Evolutionary conservation across 2,797 vertebrate genomes (phyloP).

Genomic region (Saguinus oedipus): DNA sequence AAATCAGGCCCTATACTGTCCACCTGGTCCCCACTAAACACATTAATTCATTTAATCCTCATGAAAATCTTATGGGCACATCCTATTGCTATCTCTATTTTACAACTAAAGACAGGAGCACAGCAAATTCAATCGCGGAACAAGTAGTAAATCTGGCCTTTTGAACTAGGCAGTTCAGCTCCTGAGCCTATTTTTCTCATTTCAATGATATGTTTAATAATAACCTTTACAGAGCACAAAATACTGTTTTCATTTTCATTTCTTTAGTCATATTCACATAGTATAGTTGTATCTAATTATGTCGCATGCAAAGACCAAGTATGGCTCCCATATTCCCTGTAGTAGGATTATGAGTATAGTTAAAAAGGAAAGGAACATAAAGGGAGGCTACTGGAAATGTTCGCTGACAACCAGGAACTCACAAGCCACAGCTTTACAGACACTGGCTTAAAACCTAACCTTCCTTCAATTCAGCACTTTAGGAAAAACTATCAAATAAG

Average conservation of each 20-base stretch:
- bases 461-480: slow-evolving; percentile 21
- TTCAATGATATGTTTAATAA: not conserved
- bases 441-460: not conserved
- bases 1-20: not conserved
- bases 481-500: not conserved
- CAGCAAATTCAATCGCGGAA: not conserved
- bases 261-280: slow-evolving; percentile 21
- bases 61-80: not conserved
- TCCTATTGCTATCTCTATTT: not conserved
- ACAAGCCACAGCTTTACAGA: slow-evolving; percentile 1
- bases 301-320: not conserved
- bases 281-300: not conserved
- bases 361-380: not conserved
- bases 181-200: not conserved
- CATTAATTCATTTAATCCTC: slow-evolving; percentile 3
- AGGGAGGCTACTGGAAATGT: not conserved
- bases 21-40: not conserved
- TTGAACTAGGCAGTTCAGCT: not conserved
- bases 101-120: slow-evolving; percentile 11
- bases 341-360: not conserved
- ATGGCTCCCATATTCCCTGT: not conserved
- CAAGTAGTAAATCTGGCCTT: not conserved
- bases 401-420: not conserved
- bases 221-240: not conserved
- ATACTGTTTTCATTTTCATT: not conserved